Base-by-base conservation (phyloP, 2,797 vertebrate genomes). In the Tolypeutes matacus region DNA sequence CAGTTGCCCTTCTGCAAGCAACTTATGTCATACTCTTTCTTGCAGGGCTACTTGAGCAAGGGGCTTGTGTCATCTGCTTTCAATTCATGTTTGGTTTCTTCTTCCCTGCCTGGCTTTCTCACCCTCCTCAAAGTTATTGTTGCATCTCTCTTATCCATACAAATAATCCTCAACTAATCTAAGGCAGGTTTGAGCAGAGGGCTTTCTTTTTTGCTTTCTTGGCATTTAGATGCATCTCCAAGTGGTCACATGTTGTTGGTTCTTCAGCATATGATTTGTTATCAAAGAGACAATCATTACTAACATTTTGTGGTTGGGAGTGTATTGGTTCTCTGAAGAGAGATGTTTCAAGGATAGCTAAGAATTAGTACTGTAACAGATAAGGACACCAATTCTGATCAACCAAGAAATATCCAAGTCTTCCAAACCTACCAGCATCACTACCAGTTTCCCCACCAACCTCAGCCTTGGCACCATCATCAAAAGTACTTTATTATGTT, bases 41-140 rank as follows among this genome's bases (percentile, higher is more conserved):
- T 83, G 31, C 83, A 86, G 76, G 46, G 27, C 39, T 93, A 9
- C 5, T 27, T 15, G 60, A 97, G 92, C 72, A 93, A 89, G 65
- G 75, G 86, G 4, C 87, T 93, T 77, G 42, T 77, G 42, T 93
- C 96, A 97, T 95, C 92, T 96, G 96, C 89, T 96, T 96, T 92
- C 86, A 95, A 87, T 97, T 96, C 20, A 0, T 85, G 56, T 78
- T 96, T 86, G 82, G 69, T 92, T 95, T 95, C 80, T 80, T 69
- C 62, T 49, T 88, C 51, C 46, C n/a, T 77, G 65, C 58, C 76
- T 77, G 70, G n/a, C 93, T 85, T 95, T 91, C 67, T 89, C 36
- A 51, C 31, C 39, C 90, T 95, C 67, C 72, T 95, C 73, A 75
- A 67, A 93, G 84, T 91, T 76, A 53, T 51, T 82, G 86, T 89